A percentile compares a stretch with the other conserved stretches of the same genome.
Conservation (phyloP, 2,113 vertebrate species). For the Corydoras sp. region DNA sequence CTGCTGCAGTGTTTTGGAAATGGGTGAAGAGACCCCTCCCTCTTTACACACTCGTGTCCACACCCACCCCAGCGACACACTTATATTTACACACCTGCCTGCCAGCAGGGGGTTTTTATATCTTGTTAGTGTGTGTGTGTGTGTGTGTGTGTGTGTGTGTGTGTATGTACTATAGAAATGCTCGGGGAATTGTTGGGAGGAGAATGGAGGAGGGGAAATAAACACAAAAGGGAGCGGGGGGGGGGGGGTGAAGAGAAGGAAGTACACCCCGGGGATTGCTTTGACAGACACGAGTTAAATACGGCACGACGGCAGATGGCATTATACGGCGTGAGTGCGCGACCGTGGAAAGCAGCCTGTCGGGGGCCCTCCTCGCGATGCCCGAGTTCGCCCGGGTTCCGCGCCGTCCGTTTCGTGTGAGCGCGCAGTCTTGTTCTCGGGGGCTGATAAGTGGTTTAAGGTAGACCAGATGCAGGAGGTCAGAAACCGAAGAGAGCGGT, state of each 20-base stretch:
- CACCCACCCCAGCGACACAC: background rate
- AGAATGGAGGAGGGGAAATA: background rate
- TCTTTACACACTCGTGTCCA: constrained; percentile 27
- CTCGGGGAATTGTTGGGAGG: background rate
- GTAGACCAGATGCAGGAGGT: background rate
- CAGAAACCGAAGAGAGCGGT: background rate
- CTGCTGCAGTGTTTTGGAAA: constrained; percentile 25
- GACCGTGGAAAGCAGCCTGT: too few species aligned
- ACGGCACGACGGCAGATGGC: background rate
- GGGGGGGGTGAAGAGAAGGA: background rate
- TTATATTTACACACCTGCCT: constrained; percentile 8
- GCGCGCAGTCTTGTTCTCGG: background rate
- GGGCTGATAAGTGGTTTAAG: background rate
- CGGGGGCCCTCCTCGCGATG: too few species aligned
- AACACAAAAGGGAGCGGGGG: background rate
- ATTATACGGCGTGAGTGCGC: background rate
- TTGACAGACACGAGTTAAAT: background rate
- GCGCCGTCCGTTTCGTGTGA: background rate
- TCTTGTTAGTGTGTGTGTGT: constrained; percentile 40
- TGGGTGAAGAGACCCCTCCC: background rate
- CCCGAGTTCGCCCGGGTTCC: too few species aligned
- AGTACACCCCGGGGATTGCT: background rate
- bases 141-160: constrained; percentile 46
- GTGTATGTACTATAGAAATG: constrained; percentile 29
- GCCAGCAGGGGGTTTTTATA: constrained; percentile 4